Base-by-base conservation (phyloP, 2,797 vertebrate genomes). In the Propithecus deckenii region DNA sequence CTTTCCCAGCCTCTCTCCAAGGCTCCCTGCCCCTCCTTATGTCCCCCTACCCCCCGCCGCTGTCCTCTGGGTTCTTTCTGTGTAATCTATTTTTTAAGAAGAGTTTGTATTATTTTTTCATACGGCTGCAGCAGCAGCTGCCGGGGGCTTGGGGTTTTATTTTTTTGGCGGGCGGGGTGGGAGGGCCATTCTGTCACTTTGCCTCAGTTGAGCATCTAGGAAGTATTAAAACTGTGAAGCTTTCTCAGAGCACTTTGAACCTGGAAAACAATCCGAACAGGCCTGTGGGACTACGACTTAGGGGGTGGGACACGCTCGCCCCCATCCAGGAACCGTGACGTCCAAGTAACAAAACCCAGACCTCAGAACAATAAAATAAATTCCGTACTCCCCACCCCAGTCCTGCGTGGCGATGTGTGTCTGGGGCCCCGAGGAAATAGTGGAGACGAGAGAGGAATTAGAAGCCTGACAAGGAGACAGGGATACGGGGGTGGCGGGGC, bases 91-190 rank as follows among this genome's bases (percentile, higher is more conserved):
- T 99, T 98, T 98, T 98, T 98, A 98, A 98, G 96, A 98, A 99
- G 98, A 99, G 98, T 98, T 99, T 98, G 98, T 98, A 98, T 98
- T 98, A 98, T 99, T 99, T 99, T 98, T 99, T 98, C 98, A 98
- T 98, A 98, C 80, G 14, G 96, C 96, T 92, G 97, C 93, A 92
- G 61, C 87, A 95, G 91, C 95, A 86, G 98, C 52, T 98, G 97
- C 90, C 1, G 97, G 98, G 97, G 96, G 95, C 97, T 98, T 98
- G 92, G 95, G 97, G 75, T 94, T 97, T 93, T 96, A 76, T 94
- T 96, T 94, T 96, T 94, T 57, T 76, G 92, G 97, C 32, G 71
- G 97, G 96, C 0, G 83, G 93, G 98, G 41, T 80, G 89, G 96
- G 96, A 98, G 98, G 97, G 98, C 97, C 98, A 98, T 98, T 96